Conservation (phyloP, 2,113 vertebrate genomes). For the Eolophus roseicapilla region DNA sequence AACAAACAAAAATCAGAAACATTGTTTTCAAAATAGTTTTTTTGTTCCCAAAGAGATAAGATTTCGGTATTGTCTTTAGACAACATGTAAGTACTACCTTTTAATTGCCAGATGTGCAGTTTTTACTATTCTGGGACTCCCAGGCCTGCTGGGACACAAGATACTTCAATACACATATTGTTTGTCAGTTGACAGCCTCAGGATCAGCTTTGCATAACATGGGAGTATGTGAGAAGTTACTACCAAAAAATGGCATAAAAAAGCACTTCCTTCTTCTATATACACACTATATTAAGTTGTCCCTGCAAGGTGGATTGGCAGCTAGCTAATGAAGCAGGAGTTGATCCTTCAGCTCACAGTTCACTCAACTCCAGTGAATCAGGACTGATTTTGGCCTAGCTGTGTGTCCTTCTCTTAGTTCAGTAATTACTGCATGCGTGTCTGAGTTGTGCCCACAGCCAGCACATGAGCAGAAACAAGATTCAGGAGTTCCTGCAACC, state of each 20-base stretch:
- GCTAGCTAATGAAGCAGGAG: background rate
- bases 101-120: background rate
- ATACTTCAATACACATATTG: background rate
- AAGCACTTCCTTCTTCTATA: background rate
- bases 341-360: background rate
- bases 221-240: background rate
- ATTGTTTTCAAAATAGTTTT: background rate
- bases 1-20: background rate
- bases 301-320: background rate
- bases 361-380: background rate
- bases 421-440: background rate
- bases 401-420: background rate
- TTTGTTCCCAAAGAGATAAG: background rate
- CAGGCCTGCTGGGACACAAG: background rate
- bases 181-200: background rate
- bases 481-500: background rate
- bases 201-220: background rate
- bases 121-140: background rate
- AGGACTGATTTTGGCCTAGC: background rate
- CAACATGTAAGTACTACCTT: background rate
- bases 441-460: background rate
- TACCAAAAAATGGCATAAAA: background rate
- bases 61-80: background rate
- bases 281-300: background rate
- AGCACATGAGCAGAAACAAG: background rate